Evolutionary conservation across 2,797 vertebrate species (phyloP).

Genomic region (Urosaurus nigricauda): DNA sequence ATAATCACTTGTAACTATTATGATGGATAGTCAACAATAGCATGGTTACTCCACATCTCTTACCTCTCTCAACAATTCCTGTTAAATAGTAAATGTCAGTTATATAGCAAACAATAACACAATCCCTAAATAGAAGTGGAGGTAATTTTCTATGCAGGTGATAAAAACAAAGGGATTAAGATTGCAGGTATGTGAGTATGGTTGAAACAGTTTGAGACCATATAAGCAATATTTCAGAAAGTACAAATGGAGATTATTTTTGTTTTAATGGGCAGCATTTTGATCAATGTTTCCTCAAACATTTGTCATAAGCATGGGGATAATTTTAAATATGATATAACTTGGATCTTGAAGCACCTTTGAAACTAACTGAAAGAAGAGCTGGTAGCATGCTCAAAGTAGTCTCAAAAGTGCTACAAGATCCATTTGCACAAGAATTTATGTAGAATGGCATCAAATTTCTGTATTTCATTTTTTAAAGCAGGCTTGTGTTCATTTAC

Average conservation of each 20-base stretch:
- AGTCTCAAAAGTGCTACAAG: too few relatives aligned
- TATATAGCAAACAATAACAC: neutral
- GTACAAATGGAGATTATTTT: neutral
- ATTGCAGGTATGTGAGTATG: too few relatives aligned
- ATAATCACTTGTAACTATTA: too few relatives aligned
- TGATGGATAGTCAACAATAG: too few relatives aligned
- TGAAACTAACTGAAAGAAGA: too few relatives aligned
- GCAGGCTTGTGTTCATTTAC: too few relatives aligned
- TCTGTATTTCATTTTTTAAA: neutral
- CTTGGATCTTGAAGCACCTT: too few relatives aligned
- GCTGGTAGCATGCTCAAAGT: too few relatives aligned
- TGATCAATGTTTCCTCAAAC: neutral
- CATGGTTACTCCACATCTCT: neutral
- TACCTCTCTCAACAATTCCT: neutral
- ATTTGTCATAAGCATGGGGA: neutral
- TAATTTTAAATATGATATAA: too few relatives aligned
- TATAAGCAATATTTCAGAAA: neutral
- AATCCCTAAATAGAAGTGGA: neutral
- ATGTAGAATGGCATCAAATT: too few relatives aligned
- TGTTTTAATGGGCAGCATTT: neutral
- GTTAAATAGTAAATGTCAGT: neutral
- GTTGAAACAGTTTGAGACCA: neutral
- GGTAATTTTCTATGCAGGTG: neutral
- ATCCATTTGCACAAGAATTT: too few relatives aligned
- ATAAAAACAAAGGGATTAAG: neutral